These are phyloP conservation scores for Matsumyia berberina DNA, from an alignment of 2,888 invertebrate species.

Conservation along the genomic window DNA sequence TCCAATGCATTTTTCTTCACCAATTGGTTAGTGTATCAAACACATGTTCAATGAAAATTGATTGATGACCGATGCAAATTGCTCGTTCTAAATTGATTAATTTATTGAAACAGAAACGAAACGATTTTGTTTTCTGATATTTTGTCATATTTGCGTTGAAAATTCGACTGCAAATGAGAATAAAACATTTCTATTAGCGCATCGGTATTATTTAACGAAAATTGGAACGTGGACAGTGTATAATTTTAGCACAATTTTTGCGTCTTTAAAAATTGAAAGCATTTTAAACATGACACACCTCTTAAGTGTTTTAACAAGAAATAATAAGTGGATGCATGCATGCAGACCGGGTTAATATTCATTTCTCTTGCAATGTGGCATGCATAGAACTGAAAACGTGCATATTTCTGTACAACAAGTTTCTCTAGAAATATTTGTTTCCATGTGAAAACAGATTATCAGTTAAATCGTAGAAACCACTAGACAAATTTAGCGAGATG, in stretches of 20 bases:
- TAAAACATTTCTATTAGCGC: not conserved
- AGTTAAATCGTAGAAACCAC: not conserved
- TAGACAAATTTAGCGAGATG: not conserved
- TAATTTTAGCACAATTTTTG: slow-evolving; percentile 25
- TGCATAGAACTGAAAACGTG: no score
- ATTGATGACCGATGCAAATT: slow-evolving; percentile 11
- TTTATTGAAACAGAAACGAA: slow-evolving; percentile 5
- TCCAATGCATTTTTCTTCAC: no score
- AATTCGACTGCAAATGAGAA: not conserved
- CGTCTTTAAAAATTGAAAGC: slow-evolving; percentile 8
- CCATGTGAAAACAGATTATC: slow-evolving; percentile 22
- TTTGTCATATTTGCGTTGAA: not conserved
- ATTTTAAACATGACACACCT: slow-evolving; percentile 5
- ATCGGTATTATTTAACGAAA: not conserved
- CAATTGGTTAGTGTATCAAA: not conserved
- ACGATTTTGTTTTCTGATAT: not conserved
- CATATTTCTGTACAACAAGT: no score
- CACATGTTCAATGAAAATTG: not conserved
- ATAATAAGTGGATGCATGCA: not conserved
- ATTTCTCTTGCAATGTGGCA: no score
- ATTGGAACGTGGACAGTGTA: not conserved
- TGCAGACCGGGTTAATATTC: no score
- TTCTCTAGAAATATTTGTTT: not conserved
- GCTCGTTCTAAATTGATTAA: not conserved
- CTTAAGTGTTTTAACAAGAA: not conserved